A percentile compares a stretch with the other conserved stretches of the same genome.
phyloP scores from a whole-genome alignment of 2,888 invertebrate genomes.

The Pachymerium ferrugineum region DNA sequence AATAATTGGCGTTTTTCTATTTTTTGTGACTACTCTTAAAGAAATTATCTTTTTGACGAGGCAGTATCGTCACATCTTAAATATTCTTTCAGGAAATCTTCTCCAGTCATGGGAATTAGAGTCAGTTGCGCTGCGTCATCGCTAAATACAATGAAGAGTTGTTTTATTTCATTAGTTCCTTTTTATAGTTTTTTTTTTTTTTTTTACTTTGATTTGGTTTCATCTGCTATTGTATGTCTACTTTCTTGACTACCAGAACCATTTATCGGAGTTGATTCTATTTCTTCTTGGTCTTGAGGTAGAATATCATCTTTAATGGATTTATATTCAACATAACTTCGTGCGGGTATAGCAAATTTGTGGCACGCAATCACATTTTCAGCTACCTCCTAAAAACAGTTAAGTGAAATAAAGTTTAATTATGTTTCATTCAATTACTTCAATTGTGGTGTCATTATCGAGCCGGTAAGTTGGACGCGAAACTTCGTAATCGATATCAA shows the following conservation, averaged over 20 bases:
- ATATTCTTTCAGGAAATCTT: no score
- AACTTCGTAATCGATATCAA: no score
- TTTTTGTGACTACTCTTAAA: no score
- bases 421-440: not conserved
- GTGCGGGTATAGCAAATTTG: not conserved
- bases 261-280: not conserved
- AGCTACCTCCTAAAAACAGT: not conserved
- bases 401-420: not conserved
- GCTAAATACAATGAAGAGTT: no score
- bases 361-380: not conserved
- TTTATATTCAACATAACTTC: not conserved
- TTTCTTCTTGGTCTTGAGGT: not conserved
- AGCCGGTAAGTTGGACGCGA: no score
- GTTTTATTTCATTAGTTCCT: not conserved
- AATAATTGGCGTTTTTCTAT: no score
- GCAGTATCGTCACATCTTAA: no score
- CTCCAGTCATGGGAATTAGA: no score
- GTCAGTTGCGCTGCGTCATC: no score
- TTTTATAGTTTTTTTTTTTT: not conserved
- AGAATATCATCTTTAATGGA: not conserved
- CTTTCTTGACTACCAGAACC: not conserved
- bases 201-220: not conserved
- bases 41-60: no score
- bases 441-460: not conserved
- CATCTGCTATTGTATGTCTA: not conserved